Evolutionary conservation across 2,113 vertebrate genomes (phyloP).

Genomic region (Sprattus sprattus): DNA sequence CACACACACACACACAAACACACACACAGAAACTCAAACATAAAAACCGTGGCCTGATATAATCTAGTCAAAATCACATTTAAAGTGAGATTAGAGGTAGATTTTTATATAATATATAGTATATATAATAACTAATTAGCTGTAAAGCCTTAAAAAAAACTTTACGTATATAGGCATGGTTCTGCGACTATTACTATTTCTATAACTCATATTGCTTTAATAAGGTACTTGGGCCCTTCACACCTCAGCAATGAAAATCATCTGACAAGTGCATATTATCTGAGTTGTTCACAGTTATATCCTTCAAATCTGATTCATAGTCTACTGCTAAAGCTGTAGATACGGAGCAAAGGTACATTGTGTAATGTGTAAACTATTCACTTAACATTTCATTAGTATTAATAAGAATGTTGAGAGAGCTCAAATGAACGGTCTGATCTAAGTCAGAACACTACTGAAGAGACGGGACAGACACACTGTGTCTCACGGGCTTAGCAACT

Average conservation of each 20-base stretch:
- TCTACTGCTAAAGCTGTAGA: not conserved
- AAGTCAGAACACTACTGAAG: not conserved
- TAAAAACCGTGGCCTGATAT: not conserved
- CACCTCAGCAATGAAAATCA: not conserved
- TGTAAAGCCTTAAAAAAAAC: not conserved
- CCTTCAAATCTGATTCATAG: not conserved
- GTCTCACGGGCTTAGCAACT: not conserved
- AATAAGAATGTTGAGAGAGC: not conserved
- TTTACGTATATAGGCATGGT: too few species aligned
- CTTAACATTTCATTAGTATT: not conserved
- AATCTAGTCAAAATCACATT: not conserved
- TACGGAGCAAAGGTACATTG: too few species aligned
- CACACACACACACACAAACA: constrained; percentile 34
- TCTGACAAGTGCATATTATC: not conserved
- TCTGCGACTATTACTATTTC: not conserved
- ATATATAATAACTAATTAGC: not conserved
- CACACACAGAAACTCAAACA: constrained; percentile 15
- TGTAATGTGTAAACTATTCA: too few species aligned
- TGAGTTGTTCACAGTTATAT: not conserved
- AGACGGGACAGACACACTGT: not conserved
- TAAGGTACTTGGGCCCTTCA: too few species aligned
- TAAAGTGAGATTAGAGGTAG: too few species aligned
- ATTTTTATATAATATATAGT: not conserved
- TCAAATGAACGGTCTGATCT: not conserved
- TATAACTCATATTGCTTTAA: too few species aligned